Percentiles rank a stretch among this genome's conserved stretches.
Conservation (phyloP, 2,113 vertebrate species). For the Mormyrus lacerda region DNA sequence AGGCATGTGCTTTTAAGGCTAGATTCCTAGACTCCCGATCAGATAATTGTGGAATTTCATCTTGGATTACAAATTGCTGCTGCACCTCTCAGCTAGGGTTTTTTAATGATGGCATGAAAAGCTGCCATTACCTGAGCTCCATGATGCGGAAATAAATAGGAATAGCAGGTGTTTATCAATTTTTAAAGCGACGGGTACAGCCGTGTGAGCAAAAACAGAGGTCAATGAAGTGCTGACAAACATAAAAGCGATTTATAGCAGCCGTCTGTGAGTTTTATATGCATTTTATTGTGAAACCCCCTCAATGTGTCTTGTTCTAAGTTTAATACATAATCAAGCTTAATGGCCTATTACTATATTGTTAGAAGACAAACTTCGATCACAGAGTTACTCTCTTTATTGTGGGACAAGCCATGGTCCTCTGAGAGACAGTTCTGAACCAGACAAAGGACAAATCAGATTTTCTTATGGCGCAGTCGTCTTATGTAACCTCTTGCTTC, state of each 20-base stretch:
- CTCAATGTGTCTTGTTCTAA: neutral
- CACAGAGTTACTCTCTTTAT: neutral
- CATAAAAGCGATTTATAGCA: conserved; percentile 5
- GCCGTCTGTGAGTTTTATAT: neutral
- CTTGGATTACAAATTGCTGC: neutral
- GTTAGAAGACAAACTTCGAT: neutral
- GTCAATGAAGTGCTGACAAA: neutral
- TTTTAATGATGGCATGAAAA: neutral
- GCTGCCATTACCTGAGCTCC: neutral
- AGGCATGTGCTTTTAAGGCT: neutral
- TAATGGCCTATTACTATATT: neutral
- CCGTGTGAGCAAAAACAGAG: neutral
- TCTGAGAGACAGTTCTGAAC: neutral
- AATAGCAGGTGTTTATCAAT: neutral
- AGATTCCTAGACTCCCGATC: neutral
- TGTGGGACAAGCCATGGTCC: neutral
- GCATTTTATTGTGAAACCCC: neutral
- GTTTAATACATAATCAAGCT: neutral
- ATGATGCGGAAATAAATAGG: neutral
- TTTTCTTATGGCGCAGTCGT: neutral
- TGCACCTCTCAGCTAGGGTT: neutral
- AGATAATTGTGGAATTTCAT: neutral
- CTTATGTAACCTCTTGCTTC: neutral
- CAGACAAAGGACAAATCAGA: neutral
- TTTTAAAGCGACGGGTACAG: neutral